Conservation (phyloP, 2,888 invertebrate genomes). For the Polydrusus tereticollis region DNA sequence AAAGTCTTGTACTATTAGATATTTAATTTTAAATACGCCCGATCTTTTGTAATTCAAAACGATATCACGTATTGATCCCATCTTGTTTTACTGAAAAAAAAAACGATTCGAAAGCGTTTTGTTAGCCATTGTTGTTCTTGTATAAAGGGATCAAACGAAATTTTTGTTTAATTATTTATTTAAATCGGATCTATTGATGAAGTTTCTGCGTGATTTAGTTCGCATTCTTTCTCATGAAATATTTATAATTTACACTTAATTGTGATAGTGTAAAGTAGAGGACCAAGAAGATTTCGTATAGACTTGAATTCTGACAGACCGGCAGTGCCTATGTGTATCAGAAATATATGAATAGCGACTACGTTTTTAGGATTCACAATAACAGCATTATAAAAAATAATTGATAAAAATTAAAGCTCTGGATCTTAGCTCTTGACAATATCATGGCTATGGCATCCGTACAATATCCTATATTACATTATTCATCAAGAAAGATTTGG, state of each 20-base stretch:
- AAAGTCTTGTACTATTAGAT: slow-evolving; percentile 3
- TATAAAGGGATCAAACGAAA: slow-evolving; percentile 20
- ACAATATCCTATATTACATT: too few relatives aligned
- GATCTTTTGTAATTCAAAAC: slow-evolving; percentile 26
- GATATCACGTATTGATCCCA: slow-evolving; percentile 26
- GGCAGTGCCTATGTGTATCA: too few relatives aligned
- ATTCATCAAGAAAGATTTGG: too few relatives aligned
- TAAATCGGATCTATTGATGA: slow-evolving; percentile 14
- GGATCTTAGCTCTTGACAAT: too few relatives aligned
- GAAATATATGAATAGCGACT: too few relatives aligned
- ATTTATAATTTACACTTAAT: background rate
- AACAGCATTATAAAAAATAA: too few relatives aligned
- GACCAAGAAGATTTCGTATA: too few relatives aligned
- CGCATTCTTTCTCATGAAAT: background rate
- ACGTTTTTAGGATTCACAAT: too few relatives aligned
- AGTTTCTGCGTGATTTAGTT: slow-evolving; percentile 15
- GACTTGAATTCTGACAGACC: too few relatives aligned
- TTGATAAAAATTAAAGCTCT: too few relatives aligned
- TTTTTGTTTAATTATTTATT: slow-evolving; percentile 32
- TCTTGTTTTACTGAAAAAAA: slow-evolving; percentile 1
- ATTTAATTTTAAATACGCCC: slow-evolving; percentile 15
- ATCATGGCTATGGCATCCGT: too few relatives aligned
- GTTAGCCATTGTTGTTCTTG: slow-evolving; percentile 12
- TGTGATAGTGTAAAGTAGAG: background rate
- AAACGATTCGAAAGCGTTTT: background rate